A percentile compares a stretch with the other conserved stretches of the same genome.
phyloP scores from a whole-genome alignment of 2,888 invertebrate species.

The Cantharis rustica region DNA sequence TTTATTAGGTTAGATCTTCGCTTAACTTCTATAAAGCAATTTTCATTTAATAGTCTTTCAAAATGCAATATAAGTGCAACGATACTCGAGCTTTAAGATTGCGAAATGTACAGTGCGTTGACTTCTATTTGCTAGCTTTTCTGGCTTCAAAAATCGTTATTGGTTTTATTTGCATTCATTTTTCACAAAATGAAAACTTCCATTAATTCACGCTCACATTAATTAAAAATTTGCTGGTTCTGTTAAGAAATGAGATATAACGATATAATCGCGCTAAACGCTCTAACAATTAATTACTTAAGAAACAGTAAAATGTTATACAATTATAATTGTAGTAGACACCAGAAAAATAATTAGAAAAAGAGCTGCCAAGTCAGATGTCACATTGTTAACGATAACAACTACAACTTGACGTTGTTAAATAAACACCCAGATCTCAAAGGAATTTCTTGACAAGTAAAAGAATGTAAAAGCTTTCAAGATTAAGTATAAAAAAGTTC shows the following conservation, averaged over 20 bases:
- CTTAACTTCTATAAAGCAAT: neutral
- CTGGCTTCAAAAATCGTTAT: conserved; percentile 23
- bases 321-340: neutral
- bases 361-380: neutral
- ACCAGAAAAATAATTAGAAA: neutral
- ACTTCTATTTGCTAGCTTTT: conserved; percentile 19
- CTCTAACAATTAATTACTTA: neutral
- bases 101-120: conserved; percentile 20
- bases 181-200: too few species aligned
- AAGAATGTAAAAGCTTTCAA: neutral
- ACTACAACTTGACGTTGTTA: neutral
- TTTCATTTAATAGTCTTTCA: neutral
- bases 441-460: neutral
- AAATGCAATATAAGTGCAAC: neutral
- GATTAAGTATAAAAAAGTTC: neutral
- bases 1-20: neutral
- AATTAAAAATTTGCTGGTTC: neutral
- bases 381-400: neutral
- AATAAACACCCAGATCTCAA: neutral
- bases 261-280: neutral
- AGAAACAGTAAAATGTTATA: neutral
- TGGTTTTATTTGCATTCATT: conserved; percentile 6
- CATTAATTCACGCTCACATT: neutral
- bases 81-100: neutral
- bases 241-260: neutral